Percentiles rank a stretch among this genome's conserved stretches.
Conservation (phyloP, 2,888 invertebrate genomes). For the Heliconius sara region DNA sequence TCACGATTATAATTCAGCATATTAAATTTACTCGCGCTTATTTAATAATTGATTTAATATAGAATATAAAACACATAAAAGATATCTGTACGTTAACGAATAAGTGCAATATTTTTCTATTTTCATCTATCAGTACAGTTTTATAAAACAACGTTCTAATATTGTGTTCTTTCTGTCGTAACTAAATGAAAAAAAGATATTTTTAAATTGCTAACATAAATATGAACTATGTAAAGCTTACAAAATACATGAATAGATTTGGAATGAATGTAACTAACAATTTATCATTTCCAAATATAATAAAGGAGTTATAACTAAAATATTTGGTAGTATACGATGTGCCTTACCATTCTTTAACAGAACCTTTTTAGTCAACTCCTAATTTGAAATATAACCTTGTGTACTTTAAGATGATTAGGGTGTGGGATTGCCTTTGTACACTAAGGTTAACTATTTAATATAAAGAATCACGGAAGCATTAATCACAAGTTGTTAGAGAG, state of each 20-base stretch:
- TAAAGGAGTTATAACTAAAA: background rate
- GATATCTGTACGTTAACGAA: background rate
- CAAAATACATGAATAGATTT: background rate
- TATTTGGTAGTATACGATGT: slow-evolving; percentile 50
- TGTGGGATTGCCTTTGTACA: slow-evolving; percentile 59
- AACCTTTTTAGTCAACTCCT: slow-evolving; percentile 39
- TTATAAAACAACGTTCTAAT: background rate
- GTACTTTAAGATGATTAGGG: slow-evolving; percentile 61
- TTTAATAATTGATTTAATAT: background rate
- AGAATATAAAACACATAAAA: background rate
- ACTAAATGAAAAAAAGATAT: background rate
- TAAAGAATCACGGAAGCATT: slow-evolving; percentile 70
- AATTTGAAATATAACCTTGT: slow-evolving; percentile 58
- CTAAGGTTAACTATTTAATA: slow-evolving; percentile 69
- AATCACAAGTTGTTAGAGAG: slow-evolving; percentile 57
- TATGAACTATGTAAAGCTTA: background rate
- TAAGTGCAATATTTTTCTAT: background rate
- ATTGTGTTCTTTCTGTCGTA: too few relatives aligned
- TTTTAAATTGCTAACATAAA: background rate
- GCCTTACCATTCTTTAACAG: slow-evolving; percentile 49
- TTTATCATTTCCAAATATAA: background rate
- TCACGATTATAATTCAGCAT: slow-evolving; percentile 24
- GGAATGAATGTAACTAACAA: background rate
- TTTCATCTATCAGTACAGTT: background rate
- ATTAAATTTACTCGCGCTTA: background rate